phyloP scores from a whole-genome alignment of 2,888 invertebrate genomes.

The Palloptera scutellata region DNA sequence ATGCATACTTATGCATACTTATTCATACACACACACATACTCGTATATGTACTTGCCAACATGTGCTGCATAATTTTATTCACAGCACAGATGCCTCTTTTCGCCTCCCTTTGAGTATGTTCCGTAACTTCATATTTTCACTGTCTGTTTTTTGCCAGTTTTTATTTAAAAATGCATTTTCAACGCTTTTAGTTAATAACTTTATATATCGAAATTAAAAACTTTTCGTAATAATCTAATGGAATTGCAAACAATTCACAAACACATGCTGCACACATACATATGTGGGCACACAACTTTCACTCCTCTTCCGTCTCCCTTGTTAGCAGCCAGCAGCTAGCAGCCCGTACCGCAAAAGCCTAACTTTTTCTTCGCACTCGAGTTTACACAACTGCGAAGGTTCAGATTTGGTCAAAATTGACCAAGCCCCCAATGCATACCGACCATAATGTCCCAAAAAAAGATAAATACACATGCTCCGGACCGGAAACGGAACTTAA shows the following conservation, averaged over 20 bases:
- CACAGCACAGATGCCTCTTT: background rate
- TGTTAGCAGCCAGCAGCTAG: no score
- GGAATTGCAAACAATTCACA: background rate
- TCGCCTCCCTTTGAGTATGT: background rate
- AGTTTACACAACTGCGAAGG: background rate
- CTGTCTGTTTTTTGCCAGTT: background rate
- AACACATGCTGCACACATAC: no score
- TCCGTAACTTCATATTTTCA: background rate
- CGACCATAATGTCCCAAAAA: slow-evolving; percentile 9
- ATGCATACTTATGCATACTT: no score
- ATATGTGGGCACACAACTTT: background rate
- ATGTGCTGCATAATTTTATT: background rate
- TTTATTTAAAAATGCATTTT: background rate
- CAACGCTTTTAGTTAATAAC: background rate
- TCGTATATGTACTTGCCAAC: background rate
- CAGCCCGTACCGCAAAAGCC: background rate
- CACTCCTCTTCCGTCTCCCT: background rate
- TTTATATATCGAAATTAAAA: background rate
- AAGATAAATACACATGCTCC: background rate
- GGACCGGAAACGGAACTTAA: slow-evolving; percentile 27
- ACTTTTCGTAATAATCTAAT: slow-evolving; percentile 1
- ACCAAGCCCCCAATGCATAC: background rate
- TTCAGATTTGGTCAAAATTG: background rate
- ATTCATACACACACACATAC: background rate
- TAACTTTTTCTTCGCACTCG: slow-evolving; percentile 1